Percentiles rank a stretch among this genome's conserved stretches.
These are phyloP conservation scores for Alcis repandata DNA, from an alignment of 2,888 invertebrate species.

Conservation along the genomic window DNA sequence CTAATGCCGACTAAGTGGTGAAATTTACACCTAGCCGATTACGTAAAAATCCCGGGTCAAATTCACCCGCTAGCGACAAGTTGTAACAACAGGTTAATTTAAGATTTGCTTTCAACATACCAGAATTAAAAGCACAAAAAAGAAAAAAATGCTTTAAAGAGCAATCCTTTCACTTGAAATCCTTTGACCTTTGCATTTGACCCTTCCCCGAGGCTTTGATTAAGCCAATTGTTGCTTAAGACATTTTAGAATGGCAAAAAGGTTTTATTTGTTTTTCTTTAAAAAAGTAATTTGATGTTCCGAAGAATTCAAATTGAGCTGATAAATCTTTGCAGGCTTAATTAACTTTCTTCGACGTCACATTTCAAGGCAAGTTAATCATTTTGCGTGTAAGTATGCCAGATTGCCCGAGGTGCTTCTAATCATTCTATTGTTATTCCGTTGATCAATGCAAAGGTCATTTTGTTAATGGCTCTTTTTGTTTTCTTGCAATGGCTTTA, in stretches of 20 bases:
- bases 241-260: neutral
- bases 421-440: slow-evolving; percentile 39
- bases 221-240: slow-evolving; percentile 21
- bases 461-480: slow-evolving; percentile 2
- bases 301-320: slow-evolving; percentile 6
- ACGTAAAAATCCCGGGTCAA: slow-evolving; percentile 20
- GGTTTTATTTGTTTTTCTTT: slow-evolving; percentile 2
- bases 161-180: slow-evolving; percentile 19
- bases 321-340: slow-evolving; percentile 15
- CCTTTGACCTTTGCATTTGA: slow-evolving; percentile 26
- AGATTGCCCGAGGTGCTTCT: slow-evolving; percentile 35
- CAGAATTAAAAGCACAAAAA: slow-evolving; percentile 11
- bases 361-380: neutral
- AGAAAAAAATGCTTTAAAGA: slow-evolving; percentile 1
- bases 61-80: slow-evolving; percentile 25
- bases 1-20: slow-evolving; percentile 14
- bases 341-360: slow-evolving; percentile 26
- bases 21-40: slow-evolving; percentile 22
- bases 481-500: neutral
- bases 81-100: slow-evolving; percentile 19
- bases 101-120: slow-evolving; percentile 6
- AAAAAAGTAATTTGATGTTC: slow-evolving; percentile 16
- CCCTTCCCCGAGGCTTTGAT: slow-evolving; percentile 14
- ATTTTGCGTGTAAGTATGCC: slow-evolving; percentile 21
- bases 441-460: slow-evolving; percentile 37